Conservation (phyloP, 2,888 invertebrate genomes). For the Ennomos fuscantarius region DNA sequence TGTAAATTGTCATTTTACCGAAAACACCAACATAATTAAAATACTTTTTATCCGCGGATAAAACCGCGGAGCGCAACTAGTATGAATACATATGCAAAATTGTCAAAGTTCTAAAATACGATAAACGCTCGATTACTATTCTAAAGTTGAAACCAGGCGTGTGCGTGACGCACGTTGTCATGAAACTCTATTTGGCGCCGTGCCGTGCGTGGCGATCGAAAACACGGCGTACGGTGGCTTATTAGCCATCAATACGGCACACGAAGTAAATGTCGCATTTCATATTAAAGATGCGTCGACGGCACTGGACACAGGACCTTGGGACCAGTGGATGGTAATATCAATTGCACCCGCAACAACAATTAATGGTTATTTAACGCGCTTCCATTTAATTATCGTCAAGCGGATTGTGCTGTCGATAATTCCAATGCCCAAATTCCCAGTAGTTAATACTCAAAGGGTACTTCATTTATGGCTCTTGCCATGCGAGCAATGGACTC, state of each 20-base stretch:
- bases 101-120: slow-evolving; percentile 46
- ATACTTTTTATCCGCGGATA: too few relatives aligned
- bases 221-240: slow-evolving; percentile 55
- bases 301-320: slow-evolving; percentile 35
- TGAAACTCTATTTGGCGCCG: slow-evolving; percentile 56
- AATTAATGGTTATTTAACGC: slow-evolving; percentile 79
- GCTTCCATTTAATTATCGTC: slow-evolving; percentile 75
- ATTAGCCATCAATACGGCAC: slow-evolving; percentile 32
- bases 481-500: slow-evolving; percentile 59
- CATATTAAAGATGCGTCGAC: slow-evolving; percentile 47
- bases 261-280: slow-evolving; percentile 32
- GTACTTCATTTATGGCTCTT: slow-evolving; percentile 71
- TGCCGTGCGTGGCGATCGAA: slow-evolving; percentile 52
- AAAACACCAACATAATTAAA: too few relatives aligned
- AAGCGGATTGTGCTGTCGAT: slow-evolving; percentile 69
- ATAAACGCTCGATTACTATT: slow-evolving; percentile 55
- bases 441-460: slow-evolving; percentile 67
- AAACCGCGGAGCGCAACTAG: too few relatives aligned
- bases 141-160: slow-evolving; percentile 59
- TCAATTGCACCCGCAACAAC: slow-evolving; percentile 67
- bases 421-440: slow-evolving; percentile 73
- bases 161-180: slow-evolving; percentile 66
- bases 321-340: slow-evolving; percentile 61
- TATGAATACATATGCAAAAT: slow-evolving; percentile 14
- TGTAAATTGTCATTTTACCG: too few relatives aligned